These are phyloP conservation scores for Desmodus rotundus DNA, from an alignment of 2,113 vertebrate genomes.

Conservation along the genomic window DNA sequence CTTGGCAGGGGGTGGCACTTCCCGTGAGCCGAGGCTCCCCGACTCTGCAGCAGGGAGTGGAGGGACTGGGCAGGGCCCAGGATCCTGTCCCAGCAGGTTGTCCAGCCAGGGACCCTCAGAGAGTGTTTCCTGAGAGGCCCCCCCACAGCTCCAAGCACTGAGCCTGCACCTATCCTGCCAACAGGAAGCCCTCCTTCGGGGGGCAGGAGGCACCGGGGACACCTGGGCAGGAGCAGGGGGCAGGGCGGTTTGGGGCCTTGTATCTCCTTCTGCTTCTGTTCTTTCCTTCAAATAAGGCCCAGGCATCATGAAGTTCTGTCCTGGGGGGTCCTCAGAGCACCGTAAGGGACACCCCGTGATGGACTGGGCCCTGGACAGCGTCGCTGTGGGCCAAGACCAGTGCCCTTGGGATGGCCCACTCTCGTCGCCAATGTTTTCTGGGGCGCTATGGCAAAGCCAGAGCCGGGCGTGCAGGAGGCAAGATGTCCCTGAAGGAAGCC, in stretches of 20 bases:
- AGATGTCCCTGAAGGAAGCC: background rate
- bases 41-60: background rate
- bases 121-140: conserved; percentile 26
- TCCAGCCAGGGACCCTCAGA: background rate
- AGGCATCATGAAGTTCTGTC: conserved; percentile 22
- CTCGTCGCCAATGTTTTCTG: conserved; percentile 70
- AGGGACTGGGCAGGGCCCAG: conserved; percentile 12
- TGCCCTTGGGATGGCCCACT: background rate
- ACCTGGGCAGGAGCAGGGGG: background rate
- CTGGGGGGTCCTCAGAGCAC: background rate
- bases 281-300: background rate
- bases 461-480: conserved; percentile 49
- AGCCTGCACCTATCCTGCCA: conserved; percentile 11
- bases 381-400: conserved; percentile 1
- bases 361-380: conserved; percentile 69
- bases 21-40: conserved; percentile 1
- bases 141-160: conserved; percentile 1
- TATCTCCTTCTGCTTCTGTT: background rate
- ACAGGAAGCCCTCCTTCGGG: background rate
- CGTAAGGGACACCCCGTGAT: conserved; percentile 51
- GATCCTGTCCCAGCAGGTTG: conserved; percentile 37
- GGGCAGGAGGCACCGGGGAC: background rate
- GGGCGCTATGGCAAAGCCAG: conserved; percentile 69
- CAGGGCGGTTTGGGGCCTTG: background rate
- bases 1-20: background rate